Conservation (phyloP, 2,113 vertebrate genomes). For the Ochotona princeps region DNA sequence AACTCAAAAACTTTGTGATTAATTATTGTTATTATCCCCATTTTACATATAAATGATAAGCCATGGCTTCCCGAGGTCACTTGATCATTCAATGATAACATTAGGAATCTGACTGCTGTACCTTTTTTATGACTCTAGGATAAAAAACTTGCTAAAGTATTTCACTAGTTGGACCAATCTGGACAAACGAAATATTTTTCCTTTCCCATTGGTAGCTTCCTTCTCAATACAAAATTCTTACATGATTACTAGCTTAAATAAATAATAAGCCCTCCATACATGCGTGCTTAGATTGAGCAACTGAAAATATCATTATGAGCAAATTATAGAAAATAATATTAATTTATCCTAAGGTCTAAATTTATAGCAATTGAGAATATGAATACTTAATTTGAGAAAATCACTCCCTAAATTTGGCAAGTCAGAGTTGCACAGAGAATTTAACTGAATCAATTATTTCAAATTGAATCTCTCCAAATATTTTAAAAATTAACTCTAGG, state of each 20-base stretch:
- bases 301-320: not conserved
- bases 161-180: not conserved
- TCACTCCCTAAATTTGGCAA: not conserved
- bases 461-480: not conserved
- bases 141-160: slow-evolving; percentile 33
- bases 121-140: not conserved
- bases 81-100: not conserved
- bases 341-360: not conserved
- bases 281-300: not conserved
- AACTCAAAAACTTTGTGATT: no score
- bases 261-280: not conserved
- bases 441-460: not conserved
- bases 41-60: slow-evolving; percentile 24
- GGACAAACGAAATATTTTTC: not conserved
- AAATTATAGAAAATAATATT: not conserved
- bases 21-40: not conserved
- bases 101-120: not conserved
- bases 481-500: slow-evolving; percentile 35
- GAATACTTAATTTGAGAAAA: slow-evolving; percentile 38
- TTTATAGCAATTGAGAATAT: not conserved
- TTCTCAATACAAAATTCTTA: not conserved
- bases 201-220: not conserved
- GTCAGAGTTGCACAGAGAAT: slow-evolving; percentile 2
- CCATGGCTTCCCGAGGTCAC: not conserved
- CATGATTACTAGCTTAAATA: not conserved